Evolutionary conservation across 2,113 vertebrate species (phyloP), one percentile per base, ranked within the genome.

Genomic region (Pogona vitticeps): DNA sequence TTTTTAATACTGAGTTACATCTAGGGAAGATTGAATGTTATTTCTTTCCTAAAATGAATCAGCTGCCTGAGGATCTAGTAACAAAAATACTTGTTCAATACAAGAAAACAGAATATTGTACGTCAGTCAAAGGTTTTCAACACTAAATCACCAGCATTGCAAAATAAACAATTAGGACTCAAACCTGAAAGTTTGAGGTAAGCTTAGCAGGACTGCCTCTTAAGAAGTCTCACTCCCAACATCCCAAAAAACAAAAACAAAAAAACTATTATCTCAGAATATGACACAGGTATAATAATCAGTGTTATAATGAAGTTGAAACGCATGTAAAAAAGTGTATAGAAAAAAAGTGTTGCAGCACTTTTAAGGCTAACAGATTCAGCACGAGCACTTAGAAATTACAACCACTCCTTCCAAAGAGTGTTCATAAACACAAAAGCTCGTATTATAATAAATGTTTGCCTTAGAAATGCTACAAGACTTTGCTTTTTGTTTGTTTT

Each of bases 61-160:
- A 76, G 23, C 20, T n/a, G 71, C 46, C 15, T 36, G 52, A 6
- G 14, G n/a, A n/a, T 42, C 63, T 63, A 63, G 72, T 23, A 31
- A 76, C 38, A 85, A 83, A 40, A 75, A 21, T 85, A 67, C 42
- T 58, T 68, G 38, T 36, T 76, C 76, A 58, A 85, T 46, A 20
- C 71, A 84, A 33, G 14, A 73, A 61, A 83, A 73, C 33, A n/a
- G n/a, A n/a, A n/a, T n/a, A 76, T 20, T 77, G 10, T 77, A 38
- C 36, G 31, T n/a, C 38, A 72, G 36, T 26, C 31, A 75, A 68
- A 75, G 26, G 61, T 5, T 80, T 80, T 80, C 33, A 42, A 75
- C 15, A 20, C 67, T 87, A 76, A 52, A 67, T 46, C 42, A 75
- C 58, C 58, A 68, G 68, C 42, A 87, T 23, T 59, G 76, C 59